Evolutionary conservation across 2,888 invertebrate species (phyloP).

Genomic region (Blastobasis adustella): DNA sequence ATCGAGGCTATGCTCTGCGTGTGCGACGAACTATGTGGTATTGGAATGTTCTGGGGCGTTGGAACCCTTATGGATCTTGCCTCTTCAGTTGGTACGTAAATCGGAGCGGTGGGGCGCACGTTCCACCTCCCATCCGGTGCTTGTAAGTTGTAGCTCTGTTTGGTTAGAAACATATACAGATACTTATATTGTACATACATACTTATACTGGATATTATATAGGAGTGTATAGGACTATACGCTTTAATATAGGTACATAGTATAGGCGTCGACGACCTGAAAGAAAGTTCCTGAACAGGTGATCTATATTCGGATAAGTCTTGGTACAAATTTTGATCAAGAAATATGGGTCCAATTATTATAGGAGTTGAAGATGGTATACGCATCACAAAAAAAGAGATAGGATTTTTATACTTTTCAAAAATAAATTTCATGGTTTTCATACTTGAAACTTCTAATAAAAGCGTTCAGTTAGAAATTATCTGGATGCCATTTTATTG

Average conservation of each 20-base stretch:
- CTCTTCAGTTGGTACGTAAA: conserved; percentile 64
- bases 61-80: conserved; percentile 48
- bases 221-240: conserved; percentile 5
- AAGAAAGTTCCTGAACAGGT: not conserved
- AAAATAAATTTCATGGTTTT: conserved; percentile 29
- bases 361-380: conserved; percentile 31
- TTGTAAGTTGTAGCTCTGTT: conserved; percentile 71
- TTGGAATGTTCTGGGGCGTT: conserved; percentile 51
- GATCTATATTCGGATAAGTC: too few relatives aligned
- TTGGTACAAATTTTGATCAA: too few relatives aligned
- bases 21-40: conserved; percentile 63
- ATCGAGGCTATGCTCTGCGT: conserved; percentile 71
- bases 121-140: conserved; percentile 63
- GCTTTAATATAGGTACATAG: conserved; percentile 2
- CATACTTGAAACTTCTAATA: conserved; percentile 11
- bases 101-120: conserved; percentile 67
- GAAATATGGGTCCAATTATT: not conserved
- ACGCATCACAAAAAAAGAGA: conserved; percentile 58
- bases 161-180: conserved; percentile 23
- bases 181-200: conserved; percentile 5
- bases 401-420: conserved; percentile 47
- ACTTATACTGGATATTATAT: conserved; percentile 2
- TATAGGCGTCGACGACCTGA: conserved; percentile 14
- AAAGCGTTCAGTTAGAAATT: conserved; percentile 19
- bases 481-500: conserved; percentile 28